Base-by-base conservation (phyloP, 2,113 vertebrate species). In the Hemibagrus wyckioides region DNA sequence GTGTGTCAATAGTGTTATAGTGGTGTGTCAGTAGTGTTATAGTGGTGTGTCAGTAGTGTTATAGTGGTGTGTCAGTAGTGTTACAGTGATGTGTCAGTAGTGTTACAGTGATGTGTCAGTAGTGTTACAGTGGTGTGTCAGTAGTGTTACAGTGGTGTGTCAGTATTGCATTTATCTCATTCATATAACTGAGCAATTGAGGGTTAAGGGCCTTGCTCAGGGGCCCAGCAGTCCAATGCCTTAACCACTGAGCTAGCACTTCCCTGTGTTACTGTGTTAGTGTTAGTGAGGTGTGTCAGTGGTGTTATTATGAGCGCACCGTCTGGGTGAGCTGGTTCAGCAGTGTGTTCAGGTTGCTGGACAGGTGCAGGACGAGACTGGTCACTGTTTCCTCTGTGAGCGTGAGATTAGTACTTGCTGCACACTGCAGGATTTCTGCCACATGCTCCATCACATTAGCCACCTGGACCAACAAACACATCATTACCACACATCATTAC, bases 391-490 rank as follows among this genome's bases (percentile, higher is more conserved):
- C 84, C 83, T 95, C 90, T 0, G 90, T 89, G 86, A 96, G n/a
- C 0, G 79, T 92, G 86, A 95, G 89, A 80, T 95, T 91, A 19
- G 87, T 91, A 0, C 71, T 82, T 23, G 90, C 89, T 11, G 92
- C 90, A 21, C 95, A 96, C 69, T 93, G 92, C 85, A 96, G 41
- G 15, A 95, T 87, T 0, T 83, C 56, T 1, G 93, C 93, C 41
- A 88, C 85, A 44, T 87, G 85, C 15, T 91, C 87, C 85, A 91
- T 50, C 83, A 86, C 44, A 48, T 91, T 79, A 21, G 85, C 80
- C 19, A 87, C 41, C 90, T 91, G 21, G 36, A 71, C 54, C 54
- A n/a, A 33, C 73, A 59, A 2, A 6, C 33, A 80, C 79, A 39
- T 33, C 8, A 1, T 36, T 33, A 56, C 11, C 30, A 15, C 19